phyloP scores from a whole-genome alignment of 2,888 invertebrate genomes.

The Cecidostiba fungosa region DNA sequence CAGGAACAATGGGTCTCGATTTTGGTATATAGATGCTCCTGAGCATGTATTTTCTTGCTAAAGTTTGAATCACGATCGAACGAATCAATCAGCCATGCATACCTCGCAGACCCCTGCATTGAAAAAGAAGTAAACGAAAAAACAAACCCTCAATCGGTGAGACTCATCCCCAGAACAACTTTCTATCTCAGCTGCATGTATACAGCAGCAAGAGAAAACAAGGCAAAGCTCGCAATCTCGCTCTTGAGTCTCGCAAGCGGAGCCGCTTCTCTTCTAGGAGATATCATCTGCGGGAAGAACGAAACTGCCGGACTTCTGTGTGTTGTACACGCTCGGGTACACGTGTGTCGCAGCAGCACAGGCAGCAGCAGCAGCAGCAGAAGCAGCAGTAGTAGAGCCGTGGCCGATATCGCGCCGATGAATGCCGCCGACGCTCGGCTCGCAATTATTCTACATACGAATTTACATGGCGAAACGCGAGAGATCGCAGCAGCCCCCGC shows the following conservation, averaged over 20 bases:
- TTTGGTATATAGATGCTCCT: no score
- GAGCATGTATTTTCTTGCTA: no score
- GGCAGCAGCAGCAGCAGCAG: no score
- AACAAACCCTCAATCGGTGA: no score
- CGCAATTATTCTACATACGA: constrained; percentile 54
- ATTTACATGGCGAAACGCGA: constrained; percentile 54
- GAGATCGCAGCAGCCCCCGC: constrained; percentile 1
- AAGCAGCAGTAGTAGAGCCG: neutral
- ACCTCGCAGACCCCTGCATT: neutral
- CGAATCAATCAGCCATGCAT: no score
- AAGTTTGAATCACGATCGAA: no score
- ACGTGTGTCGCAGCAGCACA: constrained; percentile 23
- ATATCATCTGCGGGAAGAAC: constrained; percentile 7
- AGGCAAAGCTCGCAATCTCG: neutral
- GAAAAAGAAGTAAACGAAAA: neutral
- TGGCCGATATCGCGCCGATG: constrained; percentile 46
- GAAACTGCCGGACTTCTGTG: neutral
- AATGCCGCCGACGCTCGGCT: constrained; percentile 14
- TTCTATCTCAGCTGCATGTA: neutral
- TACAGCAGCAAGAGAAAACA: neutral
- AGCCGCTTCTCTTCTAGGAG: neutral
- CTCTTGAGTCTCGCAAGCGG: no score
- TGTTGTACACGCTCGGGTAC: constrained; percentile 44
- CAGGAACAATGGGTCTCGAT: no score
- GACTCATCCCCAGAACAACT: neutral